These are phyloP conservation scores for Drosophila melanica DNA, from an alignment of 1,140 invertebrate genomes.

Conservation along the genomic window DNA sequence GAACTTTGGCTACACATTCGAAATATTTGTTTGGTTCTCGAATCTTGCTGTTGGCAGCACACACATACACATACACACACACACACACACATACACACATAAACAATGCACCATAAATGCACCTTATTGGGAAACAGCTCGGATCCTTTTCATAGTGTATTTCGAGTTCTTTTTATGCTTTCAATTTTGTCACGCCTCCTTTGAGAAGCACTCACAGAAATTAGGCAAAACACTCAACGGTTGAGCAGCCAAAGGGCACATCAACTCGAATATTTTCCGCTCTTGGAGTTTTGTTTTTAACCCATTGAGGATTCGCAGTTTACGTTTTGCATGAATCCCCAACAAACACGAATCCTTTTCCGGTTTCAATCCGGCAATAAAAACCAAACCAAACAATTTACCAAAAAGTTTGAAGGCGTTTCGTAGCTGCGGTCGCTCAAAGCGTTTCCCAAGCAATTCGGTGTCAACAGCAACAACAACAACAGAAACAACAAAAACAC, in stretches of 20 bases:
- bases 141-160: neutral
- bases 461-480: constrained; percentile 46
- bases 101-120: constrained; percentile 8
- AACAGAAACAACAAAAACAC: constrained; percentile 45
- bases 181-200: constrained; percentile 7
- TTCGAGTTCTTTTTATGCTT: neutral
- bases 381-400: constrained; percentile 45
- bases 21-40: constrained; percentile 37
- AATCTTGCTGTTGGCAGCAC: constrained; percentile 25
- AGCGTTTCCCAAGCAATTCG: constrained; percentile 39
- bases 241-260: constrained; percentile 42
- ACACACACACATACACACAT: neutral
- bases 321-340: constrained; percentile 11
- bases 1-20: neutral
- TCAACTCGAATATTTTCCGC: constrained; percentile 50
- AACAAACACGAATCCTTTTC: constrained; percentile 37
- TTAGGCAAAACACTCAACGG: constrained; percentile 43
- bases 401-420: constrained; percentile 54
- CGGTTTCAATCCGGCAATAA: constrained; percentile 33
- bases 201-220: constrained; percentile 15
- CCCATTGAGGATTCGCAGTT: constrained; percentile 29
- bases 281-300: constrained; percentile 31
- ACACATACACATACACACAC: too few relatives aligned
- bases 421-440: constrained; percentile 50
- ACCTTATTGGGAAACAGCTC: neutral